Conservation (phyloP, 2,797 vertebrate genomes). For the Spatula versicolor region DNA sequence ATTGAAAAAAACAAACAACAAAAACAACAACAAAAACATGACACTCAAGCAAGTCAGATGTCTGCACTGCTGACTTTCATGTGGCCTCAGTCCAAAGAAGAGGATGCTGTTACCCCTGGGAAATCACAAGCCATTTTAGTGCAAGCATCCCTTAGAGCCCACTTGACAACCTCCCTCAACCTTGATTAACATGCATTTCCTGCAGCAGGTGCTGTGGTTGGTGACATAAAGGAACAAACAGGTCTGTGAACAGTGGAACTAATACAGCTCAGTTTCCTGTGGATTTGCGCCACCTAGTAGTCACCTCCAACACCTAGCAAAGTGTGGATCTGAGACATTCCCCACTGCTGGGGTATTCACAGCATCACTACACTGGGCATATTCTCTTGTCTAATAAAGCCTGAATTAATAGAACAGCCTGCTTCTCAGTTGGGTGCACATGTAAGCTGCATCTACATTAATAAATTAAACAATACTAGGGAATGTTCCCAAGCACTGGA, state of each 20-base stretch:
- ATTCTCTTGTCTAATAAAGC: conserved; percentile 20
- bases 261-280: background rate
- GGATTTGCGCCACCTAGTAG: background rate
- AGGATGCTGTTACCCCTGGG: background rate
- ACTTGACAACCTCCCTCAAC: background rate
- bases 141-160: accelerated
- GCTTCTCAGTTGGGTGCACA: conserved; percentile 54
- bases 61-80: background rate
- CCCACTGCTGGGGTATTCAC: background rate
- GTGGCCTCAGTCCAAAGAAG: background rate
- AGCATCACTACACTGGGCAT: background rate
- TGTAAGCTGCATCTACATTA: background rate
- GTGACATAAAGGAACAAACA: background rate
- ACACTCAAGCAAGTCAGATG: background rate
- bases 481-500: conserved; percentile 46
- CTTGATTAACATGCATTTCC: background rate
- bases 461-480: conserved; percentile 63
- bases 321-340: background rate
- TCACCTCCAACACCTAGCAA: background rate
- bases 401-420: conserved; percentile 41
- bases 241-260: background rate
- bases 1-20: background rate
- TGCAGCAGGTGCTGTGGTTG: background rate
- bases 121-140: background rate
- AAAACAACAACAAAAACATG: background rate